Conservation (phyloP, 2,113 vertebrate genomes). For the Vombatus ursinus region DNA sequence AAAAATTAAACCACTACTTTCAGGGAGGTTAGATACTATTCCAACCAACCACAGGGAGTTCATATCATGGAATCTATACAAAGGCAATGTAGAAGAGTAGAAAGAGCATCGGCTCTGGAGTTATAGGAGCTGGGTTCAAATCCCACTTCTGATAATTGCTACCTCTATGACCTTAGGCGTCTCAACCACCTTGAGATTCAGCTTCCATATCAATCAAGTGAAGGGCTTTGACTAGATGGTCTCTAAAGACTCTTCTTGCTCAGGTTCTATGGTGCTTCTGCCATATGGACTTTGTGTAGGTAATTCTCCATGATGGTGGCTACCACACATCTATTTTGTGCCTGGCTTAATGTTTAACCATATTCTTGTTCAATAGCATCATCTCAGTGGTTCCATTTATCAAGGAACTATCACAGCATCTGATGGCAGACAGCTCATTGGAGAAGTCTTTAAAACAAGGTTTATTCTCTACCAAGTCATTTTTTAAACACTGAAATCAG, state of each 20-base stretch:
- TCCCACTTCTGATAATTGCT: neutral
- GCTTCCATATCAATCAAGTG: neutral
- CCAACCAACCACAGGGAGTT: neutral
- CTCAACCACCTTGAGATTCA: neutral
- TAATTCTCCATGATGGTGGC: neutral
- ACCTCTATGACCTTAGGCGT: neutral
- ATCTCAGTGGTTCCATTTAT: neutral
- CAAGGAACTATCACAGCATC: neutral
- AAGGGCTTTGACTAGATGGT: neutral
- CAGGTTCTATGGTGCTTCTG: neutral
- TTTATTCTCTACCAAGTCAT: neutral
- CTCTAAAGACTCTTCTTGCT: neutral
- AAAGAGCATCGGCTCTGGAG: neutral
- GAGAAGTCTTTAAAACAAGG: neutral
- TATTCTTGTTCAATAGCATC: neutral
- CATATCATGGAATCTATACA: neutral
- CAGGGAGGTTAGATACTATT: neutral
- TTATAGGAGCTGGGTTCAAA: neutral
- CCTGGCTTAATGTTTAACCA: neutral
- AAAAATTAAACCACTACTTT: neutral
- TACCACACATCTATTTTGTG: neutral
- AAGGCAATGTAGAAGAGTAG: neutral
- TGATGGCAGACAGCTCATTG: neutral
- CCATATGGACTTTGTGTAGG: neutral
- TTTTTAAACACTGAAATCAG: neutral